Conservation (phyloP, 2,113 vertebrate genomes). For the Excalfactoria chinensis region DNA sequence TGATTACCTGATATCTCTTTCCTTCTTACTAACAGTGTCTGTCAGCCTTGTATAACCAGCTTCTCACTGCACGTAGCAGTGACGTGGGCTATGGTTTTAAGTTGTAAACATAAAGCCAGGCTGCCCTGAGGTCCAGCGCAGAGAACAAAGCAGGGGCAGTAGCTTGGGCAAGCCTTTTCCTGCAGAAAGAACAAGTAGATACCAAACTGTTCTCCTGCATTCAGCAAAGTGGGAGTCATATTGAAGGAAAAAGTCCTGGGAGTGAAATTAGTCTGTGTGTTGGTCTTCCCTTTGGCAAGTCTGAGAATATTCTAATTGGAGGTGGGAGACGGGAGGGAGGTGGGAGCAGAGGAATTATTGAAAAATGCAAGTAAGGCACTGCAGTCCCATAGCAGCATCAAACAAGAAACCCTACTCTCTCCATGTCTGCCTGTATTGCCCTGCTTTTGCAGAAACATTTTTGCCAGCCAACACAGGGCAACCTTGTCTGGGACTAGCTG, state of each 20-base stretch:
- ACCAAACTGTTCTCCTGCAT: rapidly evolving
- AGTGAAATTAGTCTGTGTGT: not conserved
- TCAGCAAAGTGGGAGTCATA: not conserved
- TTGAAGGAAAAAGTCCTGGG: not conserved
- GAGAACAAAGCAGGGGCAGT: not conserved
- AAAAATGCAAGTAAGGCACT: not conserved
- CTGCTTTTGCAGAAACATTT: not conserved
- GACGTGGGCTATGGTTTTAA: not conserved
- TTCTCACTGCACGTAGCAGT: not conserved
- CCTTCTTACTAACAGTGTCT: not conserved
- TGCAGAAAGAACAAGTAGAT: not conserved
- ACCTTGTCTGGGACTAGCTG: not conserved
- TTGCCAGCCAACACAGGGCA: not conserved
- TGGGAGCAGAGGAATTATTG: not conserved
- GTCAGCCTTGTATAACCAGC: constrained; percentile 15
- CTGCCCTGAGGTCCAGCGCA: constrained; percentile 29
- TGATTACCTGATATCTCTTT: constrained; percentile 25
- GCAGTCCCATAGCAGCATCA: not conserved
- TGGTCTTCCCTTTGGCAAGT: not conserved
- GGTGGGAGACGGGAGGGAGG: not conserved
- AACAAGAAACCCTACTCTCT: not conserved
- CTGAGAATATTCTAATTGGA: not conserved
- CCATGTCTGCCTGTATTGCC: not conserved
- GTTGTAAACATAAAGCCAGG: constrained; percentile 10
- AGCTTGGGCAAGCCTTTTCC: not conserved